Base-by-base conservation (phyloP, 2,888 invertebrate species). In the Ferrisia virgata region DNA sequence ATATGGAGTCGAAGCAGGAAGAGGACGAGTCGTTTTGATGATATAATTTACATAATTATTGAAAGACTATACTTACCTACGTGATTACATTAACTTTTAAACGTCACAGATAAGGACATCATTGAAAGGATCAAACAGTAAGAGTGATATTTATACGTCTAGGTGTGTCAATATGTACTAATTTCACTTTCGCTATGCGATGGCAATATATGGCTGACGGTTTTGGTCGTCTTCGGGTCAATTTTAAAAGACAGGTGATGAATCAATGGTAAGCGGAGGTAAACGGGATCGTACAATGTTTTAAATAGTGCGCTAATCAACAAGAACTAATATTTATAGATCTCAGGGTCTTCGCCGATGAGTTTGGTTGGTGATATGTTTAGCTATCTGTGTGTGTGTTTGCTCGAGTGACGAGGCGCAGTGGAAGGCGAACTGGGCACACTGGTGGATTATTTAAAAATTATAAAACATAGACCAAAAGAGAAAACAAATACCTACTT, bases 401-500 rank as follows among this genome's bases (percentile, higher is more conserved):
- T n/a, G 13, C n/a, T 25, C 5, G 39, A 39, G 39, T 22, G 25
- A 18, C 11, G 53, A 6, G 53, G 1, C 5, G 53, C 18, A 3
- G 5, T 53, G 4, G 18, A 8, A 39, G 39, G 39, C 39, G 39
- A 39, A 39, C 6, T 8, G 11, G n/a, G n/a, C n/a, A n/a, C n/a
- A n/a, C n/a, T 53, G 53, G 53, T 53, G 18, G 18, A 53, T 15
- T 2, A 9, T 15, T 43, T 3, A 15, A 43, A 13, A 43, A 43
- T n/a, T n/a, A n/a, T n/a, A n/a, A n/a, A n/a, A n/a, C n/a, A n/a
- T n/a, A n/a, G n/a, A n/a, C n/a, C n/a, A 43, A 22, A 31, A 43
- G 43, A n/a, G 4, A 43, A 79, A 79, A 79, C 79, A 28, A 79
- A 79, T 79, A 79, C n/a, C n/a, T n/a, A 79, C 28, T 43, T 79